phyloP scores from a whole-genome alignment of 2,113 vertebrate genomes.

The Channa maculata region DNA sequence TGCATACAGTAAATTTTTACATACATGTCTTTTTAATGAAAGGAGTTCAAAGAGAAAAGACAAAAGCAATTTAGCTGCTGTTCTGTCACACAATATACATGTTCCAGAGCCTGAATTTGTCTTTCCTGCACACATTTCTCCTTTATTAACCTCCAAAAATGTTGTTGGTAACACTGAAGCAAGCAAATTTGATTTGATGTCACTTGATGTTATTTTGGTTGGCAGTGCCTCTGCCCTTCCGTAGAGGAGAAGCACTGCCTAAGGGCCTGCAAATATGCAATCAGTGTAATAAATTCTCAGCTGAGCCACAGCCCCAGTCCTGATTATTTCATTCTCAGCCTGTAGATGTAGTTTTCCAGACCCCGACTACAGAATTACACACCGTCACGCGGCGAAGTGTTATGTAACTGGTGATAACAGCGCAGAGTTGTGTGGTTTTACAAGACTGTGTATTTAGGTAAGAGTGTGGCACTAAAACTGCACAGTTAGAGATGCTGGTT shows the following conservation, averaged over 20 bases:
- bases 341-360: constrained; percentile 29
- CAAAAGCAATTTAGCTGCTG: too few species aligned
- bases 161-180: too few species aligned
- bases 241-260: neutral
- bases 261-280: constrained; percentile 19
- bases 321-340: constrained; percentile 10
- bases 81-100: too few species aligned
- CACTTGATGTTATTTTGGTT: constrained; percentile 32
- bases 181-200: neutral
- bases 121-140: too few species aligned
- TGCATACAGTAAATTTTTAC: too few species aligned
- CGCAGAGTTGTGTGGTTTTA: constrained; percentile 7
- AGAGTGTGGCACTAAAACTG: neutral
- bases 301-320: neutral
- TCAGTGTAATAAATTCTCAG: constrained; percentile 20
- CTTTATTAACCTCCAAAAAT: too few species aligned
- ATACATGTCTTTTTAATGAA: too few species aligned
- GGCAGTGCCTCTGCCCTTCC: neutral
- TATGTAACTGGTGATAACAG: constrained; percentile 8
- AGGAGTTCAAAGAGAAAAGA: too few species aligned
- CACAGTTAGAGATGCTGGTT: neutral
- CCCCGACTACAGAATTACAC: neutral
- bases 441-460: constrained; percentile 6
- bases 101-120: too few species aligned
- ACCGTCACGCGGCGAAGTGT: constrained; percentile 7